Evolutionary conservation across 2,888 invertebrate genomes (phyloP).

Genomic region (Epinotia ramella): DNA sequence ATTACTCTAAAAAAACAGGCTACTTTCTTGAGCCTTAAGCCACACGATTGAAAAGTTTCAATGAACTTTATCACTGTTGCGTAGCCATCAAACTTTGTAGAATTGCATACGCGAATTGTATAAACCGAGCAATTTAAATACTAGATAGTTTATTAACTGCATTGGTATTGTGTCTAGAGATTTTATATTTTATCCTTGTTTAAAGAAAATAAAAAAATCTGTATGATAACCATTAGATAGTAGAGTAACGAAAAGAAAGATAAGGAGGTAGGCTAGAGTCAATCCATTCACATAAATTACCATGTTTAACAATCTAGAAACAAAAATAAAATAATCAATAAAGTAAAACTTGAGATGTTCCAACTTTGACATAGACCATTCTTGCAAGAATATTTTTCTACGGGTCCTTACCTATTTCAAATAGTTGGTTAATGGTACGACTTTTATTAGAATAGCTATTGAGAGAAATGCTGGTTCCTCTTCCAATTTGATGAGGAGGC

Average conservation of each 20-base stretch:
- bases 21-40: slow-evolving; percentile 8
- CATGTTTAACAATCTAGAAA: slow-evolving; percentile 33
- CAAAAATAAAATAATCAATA: slow-evolving; percentile 42
- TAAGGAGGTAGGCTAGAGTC: slow-evolving; percentile 15
- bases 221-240: neutral
- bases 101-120: slow-evolving; percentile 46
- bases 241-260: neutral
- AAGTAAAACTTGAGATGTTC: slow-evolving; percentile 61
- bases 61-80: slow-evolving; percentile 19
- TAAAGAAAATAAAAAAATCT: neutral
- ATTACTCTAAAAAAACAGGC: slow-evolving; percentile 7
- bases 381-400: slow-evolving; percentile 76
- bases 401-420: slow-evolving; percentile 80
- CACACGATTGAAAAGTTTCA: slow-evolving; percentile 50
- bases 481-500: slow-evolving; percentile 82
- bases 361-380: slow-evolving; percentile 69
- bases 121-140: neutral
- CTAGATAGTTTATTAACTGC: no score
- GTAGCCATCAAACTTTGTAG: slow-evolving; percentile 46
- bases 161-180: no score
- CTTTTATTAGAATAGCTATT: slow-evolving; percentile 82
- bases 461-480: slow-evolving; percentile 77
- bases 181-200: no score
- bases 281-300: slow-evolving; percentile 32
- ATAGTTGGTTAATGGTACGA: slow-evolving; percentile 83